These are phyloP conservation scores for Heteromyza rotundicornis DNA, from an alignment of 2,888 invertebrate genomes.

Conservation along the genomic window DNA sequence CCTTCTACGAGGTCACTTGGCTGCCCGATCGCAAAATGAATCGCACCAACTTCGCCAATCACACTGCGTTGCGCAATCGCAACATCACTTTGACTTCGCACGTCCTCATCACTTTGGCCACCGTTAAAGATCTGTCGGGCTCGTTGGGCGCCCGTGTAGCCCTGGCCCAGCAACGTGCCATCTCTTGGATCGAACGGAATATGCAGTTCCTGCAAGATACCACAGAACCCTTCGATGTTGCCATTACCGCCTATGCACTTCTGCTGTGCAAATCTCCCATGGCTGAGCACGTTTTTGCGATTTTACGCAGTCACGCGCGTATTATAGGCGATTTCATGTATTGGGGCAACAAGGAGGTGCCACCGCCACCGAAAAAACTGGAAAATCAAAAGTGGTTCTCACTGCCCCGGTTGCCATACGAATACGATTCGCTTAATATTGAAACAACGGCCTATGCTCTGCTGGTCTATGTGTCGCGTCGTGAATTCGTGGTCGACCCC, in stretches of 20 bases:
- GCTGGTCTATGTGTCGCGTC: conserved; percentile 84
- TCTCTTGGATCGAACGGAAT: conserved; percentile 82
- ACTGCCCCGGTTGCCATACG: conserved; percentile 84
- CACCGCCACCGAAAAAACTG: conserved; percentile 81
- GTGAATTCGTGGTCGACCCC: conserved; percentile 80
- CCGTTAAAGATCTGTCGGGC: conserved; percentile 80
- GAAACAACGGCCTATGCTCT: conserved; percentile 93
- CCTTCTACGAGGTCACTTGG: conserved; percentile 90
- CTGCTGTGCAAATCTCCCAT: conserved; percentile 83
- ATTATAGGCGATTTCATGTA: conserved; percentile 82
- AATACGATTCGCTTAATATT: conserved; percentile 88
- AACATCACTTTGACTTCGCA: conserved; percentile 94
- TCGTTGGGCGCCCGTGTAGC: conserved; percentile 78
- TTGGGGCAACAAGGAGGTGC: conserved; percentile 82
- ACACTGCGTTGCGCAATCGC: conserved; percentile 68
- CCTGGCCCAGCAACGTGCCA: conserved; percentile 76
- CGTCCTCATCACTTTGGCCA: conserved; percentile 85
- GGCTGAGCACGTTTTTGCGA: conserved; percentile 81
- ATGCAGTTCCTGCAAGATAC: conserved; percentile 75
- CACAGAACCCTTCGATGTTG: conserved; percentile 82
- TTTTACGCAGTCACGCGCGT: conserved; percentile 71
- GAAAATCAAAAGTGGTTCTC: conserved; percentile 93
- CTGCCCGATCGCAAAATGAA: conserved; percentile 88
- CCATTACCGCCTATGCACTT: conserved; percentile 89
- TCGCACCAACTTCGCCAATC: conserved; percentile 66